A percentile compares a stretch with the other conserved stretches of the same genome.
Evolutionary conservation across 1,140 invertebrate species (phyloP).

Genomic region (Lepidurus packardi): DNA sequence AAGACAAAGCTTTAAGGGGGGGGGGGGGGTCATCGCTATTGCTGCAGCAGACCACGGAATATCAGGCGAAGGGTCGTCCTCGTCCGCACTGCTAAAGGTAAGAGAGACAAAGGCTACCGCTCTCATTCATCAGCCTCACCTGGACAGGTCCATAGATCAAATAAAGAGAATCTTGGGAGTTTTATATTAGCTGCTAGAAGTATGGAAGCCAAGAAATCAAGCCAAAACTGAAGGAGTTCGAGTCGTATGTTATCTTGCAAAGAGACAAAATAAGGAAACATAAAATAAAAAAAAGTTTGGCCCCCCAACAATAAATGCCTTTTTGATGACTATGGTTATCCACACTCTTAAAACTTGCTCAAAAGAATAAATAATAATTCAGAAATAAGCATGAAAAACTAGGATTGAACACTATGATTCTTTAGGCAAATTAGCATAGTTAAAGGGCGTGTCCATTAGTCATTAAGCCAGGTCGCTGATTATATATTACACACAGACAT

Average conservation of each 20-base stretch:
- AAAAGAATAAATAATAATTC: not conserved
- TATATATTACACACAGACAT: slow-evolving; percentile 15
- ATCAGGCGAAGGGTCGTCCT: slow-evolving; percentile 11
- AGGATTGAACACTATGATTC: not conserved
- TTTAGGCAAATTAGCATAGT: not conserved
- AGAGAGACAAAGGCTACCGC: slow-evolving; percentile 2
- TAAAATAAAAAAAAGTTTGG: slow-evolving; percentile 1
- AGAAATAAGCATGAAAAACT: not conserved
- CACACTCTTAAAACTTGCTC: too few relatives aligned
- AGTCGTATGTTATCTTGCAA: not conserved
- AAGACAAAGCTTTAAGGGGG: not conserved
- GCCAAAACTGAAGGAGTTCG: too few relatives aligned
- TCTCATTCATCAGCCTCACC: slow-evolving; percentile 21
- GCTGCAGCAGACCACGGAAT: not conserved
- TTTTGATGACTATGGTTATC: too few relatives aligned
- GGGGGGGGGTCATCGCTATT: not conserved
- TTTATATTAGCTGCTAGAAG: too few relatives aligned
- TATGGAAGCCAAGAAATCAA: too few relatives aligned
- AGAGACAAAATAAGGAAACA: not conserved
- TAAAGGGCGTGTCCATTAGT: not conserved
- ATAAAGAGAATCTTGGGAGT: slow-evolving; percentile 16
- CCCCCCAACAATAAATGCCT: not conserved
- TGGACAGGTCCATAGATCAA: slow-evolving; percentile 18
- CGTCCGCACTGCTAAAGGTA: not conserved
- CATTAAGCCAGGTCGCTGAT: not conserved